These are phyloP conservation scores for Drosophila eugracilis DNA, from an alignment of 1,140 invertebrate species.

Conservation along the genomic window DNA sequence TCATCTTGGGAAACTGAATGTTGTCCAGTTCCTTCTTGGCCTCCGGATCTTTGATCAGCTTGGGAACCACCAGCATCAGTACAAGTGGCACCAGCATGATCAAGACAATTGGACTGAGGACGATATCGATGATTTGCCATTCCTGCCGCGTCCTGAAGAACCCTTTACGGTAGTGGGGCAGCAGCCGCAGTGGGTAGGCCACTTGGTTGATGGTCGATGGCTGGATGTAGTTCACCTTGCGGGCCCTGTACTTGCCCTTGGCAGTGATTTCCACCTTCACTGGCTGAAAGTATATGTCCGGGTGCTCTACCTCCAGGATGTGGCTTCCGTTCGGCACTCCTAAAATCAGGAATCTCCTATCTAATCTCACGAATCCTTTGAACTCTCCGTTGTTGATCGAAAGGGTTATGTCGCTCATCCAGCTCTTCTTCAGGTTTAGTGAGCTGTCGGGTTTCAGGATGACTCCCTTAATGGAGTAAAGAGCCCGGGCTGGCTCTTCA, in stretches of 20 bases:
- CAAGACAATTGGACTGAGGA: constrained; percentile 98
- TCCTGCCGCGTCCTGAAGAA: constrained; percentile 97
- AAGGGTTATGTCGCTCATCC: constrained; percentile 91
- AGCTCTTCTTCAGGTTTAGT: constrained; percentile 84
- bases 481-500: background rate
- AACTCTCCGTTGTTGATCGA: constrained; percentile 94
- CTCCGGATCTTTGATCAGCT: constrained; percentile 98
- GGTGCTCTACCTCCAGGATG: constrained; percentile 95
- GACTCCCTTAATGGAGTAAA: constrained; percentile 90
- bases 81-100: constrained; percentile 97
- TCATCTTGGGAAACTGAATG: constrained; percentile 85
- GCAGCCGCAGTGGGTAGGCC: constrained; percentile 95
- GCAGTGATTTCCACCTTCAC: constrained; percentile 95
- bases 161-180: constrained; percentile 90
- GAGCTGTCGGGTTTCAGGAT: constrained; percentile 88
- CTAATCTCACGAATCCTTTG: constrained; percentile 93
- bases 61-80: constrained; percentile 95
- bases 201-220: constrained; percentile 93
- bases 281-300: constrained; percentile 95
- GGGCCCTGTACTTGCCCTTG: constrained; percentile 97
- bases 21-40: constrained; percentile 97
- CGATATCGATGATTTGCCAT: constrained; percentile 94
- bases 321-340: constrained; percentile 97
- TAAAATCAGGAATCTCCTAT: constrained; percentile 95
- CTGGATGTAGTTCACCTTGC: constrained; percentile 97